A percentile compares a stretch with the other conserved stretches of the same genome.
phyloP scores from a whole-genome alignment of 2,113 vertebrate species.

The Rhynchomys soricoides region DNA sequence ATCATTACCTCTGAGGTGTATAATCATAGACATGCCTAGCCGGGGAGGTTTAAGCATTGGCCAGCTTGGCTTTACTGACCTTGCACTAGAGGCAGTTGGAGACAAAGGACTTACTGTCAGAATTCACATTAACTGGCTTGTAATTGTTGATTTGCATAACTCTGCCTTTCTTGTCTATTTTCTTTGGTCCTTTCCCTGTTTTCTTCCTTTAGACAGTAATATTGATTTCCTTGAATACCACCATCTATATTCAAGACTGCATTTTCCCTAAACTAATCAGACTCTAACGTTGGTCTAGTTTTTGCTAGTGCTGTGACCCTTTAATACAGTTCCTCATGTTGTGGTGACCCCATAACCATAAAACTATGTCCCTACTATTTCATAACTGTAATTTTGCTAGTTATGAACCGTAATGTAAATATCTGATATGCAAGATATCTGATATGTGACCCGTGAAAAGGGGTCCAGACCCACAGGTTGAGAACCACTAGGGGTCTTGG shows the following conservation, averaged over 20 bases:
- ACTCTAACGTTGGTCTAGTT: background rate
- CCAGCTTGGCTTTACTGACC: background rate
- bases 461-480: background rate
- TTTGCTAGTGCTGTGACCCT: background rate
- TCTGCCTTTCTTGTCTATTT: background rate
- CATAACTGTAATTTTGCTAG: background rate
- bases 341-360: background rate
- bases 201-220: background rate
- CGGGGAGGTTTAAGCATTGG: background rate
- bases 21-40: background rate
- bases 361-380: background rate
- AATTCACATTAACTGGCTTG: background rate
- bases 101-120: background rate
- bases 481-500: background rate
- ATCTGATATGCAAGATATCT: background rate
- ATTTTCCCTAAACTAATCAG: constrained; percentile 21
- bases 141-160: background rate
- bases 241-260: constrained; percentile 22
- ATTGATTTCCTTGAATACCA: constrained; percentile 15
- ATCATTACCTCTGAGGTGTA: background rate
- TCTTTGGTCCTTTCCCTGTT: background rate
- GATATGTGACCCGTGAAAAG: background rate
- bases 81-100: background rate
- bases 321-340: background rate
- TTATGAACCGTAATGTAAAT: background rate